Evolutionary conservation across 2,113 vertebrate genomes (phyloP).

Genomic region (Plestiodon gilberti): DNA sequence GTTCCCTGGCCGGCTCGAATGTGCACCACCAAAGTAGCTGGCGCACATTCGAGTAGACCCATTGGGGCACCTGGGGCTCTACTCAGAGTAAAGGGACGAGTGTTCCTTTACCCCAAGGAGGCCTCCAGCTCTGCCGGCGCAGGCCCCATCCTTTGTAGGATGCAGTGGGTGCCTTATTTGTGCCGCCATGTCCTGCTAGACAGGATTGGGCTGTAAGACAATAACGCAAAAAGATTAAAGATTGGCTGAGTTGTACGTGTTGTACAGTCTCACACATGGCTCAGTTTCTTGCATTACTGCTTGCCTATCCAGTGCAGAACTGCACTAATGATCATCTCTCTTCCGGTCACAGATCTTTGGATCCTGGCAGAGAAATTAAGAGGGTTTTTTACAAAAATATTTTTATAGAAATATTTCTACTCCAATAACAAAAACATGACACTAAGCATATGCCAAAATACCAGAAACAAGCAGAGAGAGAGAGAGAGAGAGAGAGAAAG

Average conservation of each 20-base stretch:
- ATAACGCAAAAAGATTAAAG: neutral
- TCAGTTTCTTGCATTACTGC: neutral
- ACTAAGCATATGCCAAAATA: neutral
- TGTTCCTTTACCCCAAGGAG: too few relatives aligned
- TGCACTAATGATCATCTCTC: neutral
- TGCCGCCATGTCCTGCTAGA: too few relatives aligned
- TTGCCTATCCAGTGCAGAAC: neutral
- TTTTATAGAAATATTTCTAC: neutral
- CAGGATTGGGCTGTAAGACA: neutral
- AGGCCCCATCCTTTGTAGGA: too few relatives aligned
- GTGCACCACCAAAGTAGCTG: too few relatives aligned
- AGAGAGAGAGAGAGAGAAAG: too few relatives aligned
- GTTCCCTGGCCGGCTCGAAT: too few relatives aligned
- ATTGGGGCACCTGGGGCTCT: too few relatives aligned
- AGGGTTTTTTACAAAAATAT: neutral
- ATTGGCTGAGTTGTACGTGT: neutral
- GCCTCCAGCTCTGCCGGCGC: too few relatives aligned
- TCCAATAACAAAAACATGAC: neutral
- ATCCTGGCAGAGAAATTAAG: neutral
- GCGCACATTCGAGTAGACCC: too few relatives aligned
- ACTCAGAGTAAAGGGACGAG: too few relatives aligned
- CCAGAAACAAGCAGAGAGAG: neutral
- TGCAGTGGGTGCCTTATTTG: too few relatives aligned
- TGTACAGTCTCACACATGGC: neutral
- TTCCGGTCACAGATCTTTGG: neutral